Conservation (phyloP, 2,797 vertebrate species). For the Furcifer pardalis region DNA sequence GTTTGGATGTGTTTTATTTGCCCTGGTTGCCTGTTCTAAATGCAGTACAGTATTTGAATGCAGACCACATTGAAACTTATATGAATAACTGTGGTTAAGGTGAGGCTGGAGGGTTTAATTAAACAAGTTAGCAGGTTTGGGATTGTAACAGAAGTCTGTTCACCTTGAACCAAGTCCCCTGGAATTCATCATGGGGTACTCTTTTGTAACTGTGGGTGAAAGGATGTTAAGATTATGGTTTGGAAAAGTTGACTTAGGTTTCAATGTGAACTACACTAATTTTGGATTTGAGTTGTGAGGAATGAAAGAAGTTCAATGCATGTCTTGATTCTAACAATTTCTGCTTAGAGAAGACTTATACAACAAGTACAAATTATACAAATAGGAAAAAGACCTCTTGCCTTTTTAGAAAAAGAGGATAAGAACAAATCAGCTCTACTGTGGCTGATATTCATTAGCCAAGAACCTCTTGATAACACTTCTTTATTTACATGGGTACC, state of each 20-base stretch:
- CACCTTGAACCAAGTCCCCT: neutral
- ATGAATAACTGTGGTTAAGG: neutral
- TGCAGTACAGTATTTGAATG: neutral
- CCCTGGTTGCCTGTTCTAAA: neutral
- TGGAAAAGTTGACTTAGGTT: neutral
- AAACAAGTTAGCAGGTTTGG: neutral
- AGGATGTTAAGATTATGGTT: neutral
- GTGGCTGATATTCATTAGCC: neutral
- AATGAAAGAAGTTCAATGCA: neutral
- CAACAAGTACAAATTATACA: too few relatives aligned
- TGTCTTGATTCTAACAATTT: neutral
- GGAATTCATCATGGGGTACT: neutral
- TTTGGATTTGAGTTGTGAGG: neutral
- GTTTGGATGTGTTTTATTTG: neutral
- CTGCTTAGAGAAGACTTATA: neutral
- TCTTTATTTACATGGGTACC: neutral
- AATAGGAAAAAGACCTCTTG: too few relatives aligned
- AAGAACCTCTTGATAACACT: neutral
- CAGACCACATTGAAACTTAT: neutral
- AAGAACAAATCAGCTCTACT: too few relatives aligned
- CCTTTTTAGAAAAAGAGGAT: neutral
- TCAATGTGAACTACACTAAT: neutral
- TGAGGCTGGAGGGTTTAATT: neutral
- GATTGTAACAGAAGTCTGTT: neutral
- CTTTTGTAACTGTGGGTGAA: neutral